These are phyloP conservation scores for Lepidostoma basale DNA, from an alignment of 1,140 invertebrate species.

Conservation along the genomic window DNA sequence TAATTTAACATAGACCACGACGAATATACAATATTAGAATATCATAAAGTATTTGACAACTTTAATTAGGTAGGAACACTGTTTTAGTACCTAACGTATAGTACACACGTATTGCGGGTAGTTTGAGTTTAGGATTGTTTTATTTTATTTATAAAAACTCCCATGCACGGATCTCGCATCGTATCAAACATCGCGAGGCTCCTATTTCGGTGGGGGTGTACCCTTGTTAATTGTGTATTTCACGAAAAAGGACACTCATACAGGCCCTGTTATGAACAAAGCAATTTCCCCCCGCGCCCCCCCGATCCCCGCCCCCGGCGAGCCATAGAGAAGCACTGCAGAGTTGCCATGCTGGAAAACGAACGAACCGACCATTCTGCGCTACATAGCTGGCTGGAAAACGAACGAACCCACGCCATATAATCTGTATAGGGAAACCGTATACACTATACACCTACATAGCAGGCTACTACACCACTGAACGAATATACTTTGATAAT, in stretches of 20 bases:
- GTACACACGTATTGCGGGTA: no score
- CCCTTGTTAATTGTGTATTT: no score
- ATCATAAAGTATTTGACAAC: no score
- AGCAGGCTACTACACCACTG: neutral
- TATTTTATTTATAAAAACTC: no score
- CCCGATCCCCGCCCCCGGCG: neutral
- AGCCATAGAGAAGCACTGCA: constrained; percentile 19
- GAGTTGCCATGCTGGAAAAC: constrained; percentile 34
- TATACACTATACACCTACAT: neutral
- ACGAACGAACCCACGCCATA: constrained; percentile 2
- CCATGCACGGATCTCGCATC: no score
- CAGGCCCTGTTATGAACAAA: constrained; percentile 43
- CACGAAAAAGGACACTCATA: constrained; percentile 33
- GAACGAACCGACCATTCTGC: constrained; percentile 28
- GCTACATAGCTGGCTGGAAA: constrained; percentile 7
- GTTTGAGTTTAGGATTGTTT: no score
- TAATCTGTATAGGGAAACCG: constrained; percentile 14
- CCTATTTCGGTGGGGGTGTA: no score
- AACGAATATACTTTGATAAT: constrained; percentile 24
- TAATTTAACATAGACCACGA: no score
- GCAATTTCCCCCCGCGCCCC: constrained; percentile 38
- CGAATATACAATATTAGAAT: no score
- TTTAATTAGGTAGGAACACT: no score
- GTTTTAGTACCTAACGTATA: no score
- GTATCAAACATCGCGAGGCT: no score